Evolutionary conservation across 2,113 vertebrate genomes (phyloP), one percentile per base, ranked within the genome.

Genomic region (Anas platyrhynchos): DNA sequence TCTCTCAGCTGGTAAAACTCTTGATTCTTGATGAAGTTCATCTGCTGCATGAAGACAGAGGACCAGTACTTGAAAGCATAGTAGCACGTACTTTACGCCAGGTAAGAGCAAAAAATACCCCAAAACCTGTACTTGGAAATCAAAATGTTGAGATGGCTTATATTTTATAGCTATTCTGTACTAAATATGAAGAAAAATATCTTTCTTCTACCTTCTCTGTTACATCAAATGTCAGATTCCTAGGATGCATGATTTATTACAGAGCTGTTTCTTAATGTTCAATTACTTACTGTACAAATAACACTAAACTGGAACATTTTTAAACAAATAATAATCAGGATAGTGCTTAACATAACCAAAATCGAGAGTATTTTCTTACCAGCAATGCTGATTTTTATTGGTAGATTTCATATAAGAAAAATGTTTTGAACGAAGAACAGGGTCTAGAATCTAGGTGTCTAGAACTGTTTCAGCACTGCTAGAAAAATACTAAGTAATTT

Each of bases 11-110:
- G 16, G 99, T 99, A 22, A 99, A 98, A 38, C 98, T 99, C 12
- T 97, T 99, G 29, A 99, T 99, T 95, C 97, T 99, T 16, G 99
- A 99, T 97, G 99, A 99, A 98, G 99, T 99, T 79, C 99, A 99
- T 91, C 98, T 99, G 11, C 98, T 99, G 13, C 99, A 99, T 96
- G 99, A 99, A 97, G 99, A 99, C 77, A 97, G 99, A 98, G 99
- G 99, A 54, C 99, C 99, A 3, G 99, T 99, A 2, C 97, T 99
- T n/a, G 99, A 99, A 98, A 99, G 99, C 91, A 98, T 99, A 94
- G 99, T 99, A 89, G 99, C 99, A 77, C 97, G 99, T 71, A 99
- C 99, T 58, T 98, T 99, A 89, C 98, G 99, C 71, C 99, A 99
- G 99, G 99, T 99, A 82, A 97, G 97, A 82, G 26, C 1, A 31